phyloP scores from a whole-genome alignment of 2,888 invertebrate species.

The Amorpha juglandis region DNA sequence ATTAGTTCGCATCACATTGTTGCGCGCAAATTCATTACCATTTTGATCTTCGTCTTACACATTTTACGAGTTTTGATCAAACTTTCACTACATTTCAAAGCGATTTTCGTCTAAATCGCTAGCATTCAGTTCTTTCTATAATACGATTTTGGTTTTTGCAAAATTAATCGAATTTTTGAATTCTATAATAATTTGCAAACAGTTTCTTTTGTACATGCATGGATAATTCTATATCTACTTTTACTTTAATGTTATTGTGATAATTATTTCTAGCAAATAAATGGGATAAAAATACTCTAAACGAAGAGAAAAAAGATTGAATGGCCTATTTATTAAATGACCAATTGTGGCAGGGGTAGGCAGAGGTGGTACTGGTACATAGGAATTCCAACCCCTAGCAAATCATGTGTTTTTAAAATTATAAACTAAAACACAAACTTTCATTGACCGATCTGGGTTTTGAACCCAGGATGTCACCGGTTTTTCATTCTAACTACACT shows the following conservation, averaged over 20 bases:
- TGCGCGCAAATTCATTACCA: not conserved
- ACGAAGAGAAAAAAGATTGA: too few species aligned
- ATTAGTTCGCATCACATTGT: conserved; percentile 37
- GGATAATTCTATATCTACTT: not conserved
- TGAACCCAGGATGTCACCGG: too few species aligned
- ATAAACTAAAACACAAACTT: too few species aligned
- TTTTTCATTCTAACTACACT: too few species aligned
- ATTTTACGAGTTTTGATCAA: conserved; percentile 33
- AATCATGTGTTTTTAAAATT: too few species aligned
- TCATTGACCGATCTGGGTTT: too few species aligned
- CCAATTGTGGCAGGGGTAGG: too few species aligned
- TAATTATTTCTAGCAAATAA: too few species aligned
- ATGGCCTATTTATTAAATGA: too few species aligned
- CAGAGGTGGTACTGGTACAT: too few species aligned
- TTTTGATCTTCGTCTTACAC: conserved; percentile 17
- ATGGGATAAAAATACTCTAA: too few species aligned
- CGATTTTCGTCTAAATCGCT: not conserved
- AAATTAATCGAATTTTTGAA: not conserved
- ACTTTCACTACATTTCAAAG: conserved; percentile 27
- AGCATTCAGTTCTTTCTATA: not conserved
- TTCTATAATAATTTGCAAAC: not conserved
- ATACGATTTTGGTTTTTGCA: not conserved
- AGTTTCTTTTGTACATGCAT: not conserved
- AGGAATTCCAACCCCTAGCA: too few species aligned
- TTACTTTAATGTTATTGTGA: not conserved